These are phyloP conservation scores for Drosophila rubida DNA, from an alignment of 2,888 invertebrate species.

Conservation along the genomic window DNA sequence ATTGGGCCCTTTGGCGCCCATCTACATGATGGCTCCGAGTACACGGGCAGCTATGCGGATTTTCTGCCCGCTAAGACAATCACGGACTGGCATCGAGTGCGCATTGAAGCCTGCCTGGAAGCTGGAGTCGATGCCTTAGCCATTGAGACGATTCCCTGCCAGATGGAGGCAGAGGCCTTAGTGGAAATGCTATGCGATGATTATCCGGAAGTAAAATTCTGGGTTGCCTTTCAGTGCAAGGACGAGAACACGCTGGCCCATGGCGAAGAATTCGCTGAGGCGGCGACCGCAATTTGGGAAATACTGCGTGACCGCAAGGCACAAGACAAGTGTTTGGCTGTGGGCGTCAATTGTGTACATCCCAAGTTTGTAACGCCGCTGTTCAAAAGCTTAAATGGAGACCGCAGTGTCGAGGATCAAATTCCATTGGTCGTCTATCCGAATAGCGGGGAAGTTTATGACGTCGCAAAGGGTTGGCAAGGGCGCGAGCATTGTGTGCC, in stretches of 20 bases:
- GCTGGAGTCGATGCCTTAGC: conserved; percentile 94
- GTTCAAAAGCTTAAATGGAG: conserved; percentile 86
- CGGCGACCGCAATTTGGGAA: conserved; percentile 89
- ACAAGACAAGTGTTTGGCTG: conserved; percentile 89
- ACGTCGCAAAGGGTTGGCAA: conserved; percentile 86
- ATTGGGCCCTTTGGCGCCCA: conserved; percentile 97
- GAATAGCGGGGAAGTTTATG: conserved; percentile 90
- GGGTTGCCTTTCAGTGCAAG: conserved; percentile 95
- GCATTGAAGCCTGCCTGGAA: conserved; percentile 91
- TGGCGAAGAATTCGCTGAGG: conserved; percentile 92
- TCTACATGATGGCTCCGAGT: conserved; percentile 96
- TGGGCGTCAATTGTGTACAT: conserved; percentile 95
- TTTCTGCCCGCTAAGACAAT: conserved; percentile 89
- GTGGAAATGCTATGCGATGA: conserved; percentile 90
- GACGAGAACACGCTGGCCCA: conserved; percentile 89
- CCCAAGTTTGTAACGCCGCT: conserved; percentile 88
- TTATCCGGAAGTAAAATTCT: conserved; percentile 92
- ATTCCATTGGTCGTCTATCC: conserved; percentile 95
- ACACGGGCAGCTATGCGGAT: conserved; percentile 93
- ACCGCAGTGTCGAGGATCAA: conserved; percentile 82
- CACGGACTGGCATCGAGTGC: conserved; percentile 93
- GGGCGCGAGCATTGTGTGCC: conserved; percentile 89
- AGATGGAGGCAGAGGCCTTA: conserved; percentile 93
- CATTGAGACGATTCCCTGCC: conserved; percentile 96
- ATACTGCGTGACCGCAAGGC: conserved; percentile 87